Evolutionary conservation across 1,140 invertebrate genomes (phyloP).

Genomic region (Dendrolimus punctatus): DNA sequence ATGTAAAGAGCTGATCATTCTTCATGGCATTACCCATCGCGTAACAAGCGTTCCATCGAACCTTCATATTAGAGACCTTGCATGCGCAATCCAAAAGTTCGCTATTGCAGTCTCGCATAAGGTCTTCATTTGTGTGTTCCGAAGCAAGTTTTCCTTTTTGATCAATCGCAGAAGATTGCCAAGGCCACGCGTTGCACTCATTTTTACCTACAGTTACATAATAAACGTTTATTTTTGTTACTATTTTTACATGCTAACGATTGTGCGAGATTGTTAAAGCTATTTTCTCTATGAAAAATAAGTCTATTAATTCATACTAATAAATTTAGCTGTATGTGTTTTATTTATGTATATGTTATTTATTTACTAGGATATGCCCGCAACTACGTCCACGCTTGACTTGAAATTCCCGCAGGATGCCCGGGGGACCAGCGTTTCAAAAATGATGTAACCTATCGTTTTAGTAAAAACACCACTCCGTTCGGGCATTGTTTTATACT

Average conservation of each 20-base stretch:
- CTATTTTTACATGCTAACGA: background rate
- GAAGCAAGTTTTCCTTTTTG: conserved; percentile 68
- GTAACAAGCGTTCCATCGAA: conserved; percentile 93
- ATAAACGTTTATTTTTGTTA: conserved; percentile 2
- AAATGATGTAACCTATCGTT: too few species aligned
- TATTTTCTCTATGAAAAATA: too few species aligned
- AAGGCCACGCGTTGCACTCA: conserved; percentile 84
- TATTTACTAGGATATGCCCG: too few species aligned
- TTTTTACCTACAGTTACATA: conserved; percentile 71
- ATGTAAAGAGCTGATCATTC: conserved; percentile 74
- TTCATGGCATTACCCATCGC: conserved; percentile 85
- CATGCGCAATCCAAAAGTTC: conserved; percentile 79
- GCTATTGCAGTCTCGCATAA: conserved; percentile 72
- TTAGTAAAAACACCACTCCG: too few species aligned
- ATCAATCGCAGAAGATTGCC: conserved; percentile 84
- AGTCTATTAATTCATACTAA: too few species aligned
- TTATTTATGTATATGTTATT: too few species aligned
- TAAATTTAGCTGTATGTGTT: too few species aligned
- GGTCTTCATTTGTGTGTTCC: conserved; percentile 52
- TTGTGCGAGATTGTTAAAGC: too few species aligned
- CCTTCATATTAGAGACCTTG: conserved; percentile 84
- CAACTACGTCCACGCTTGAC: too few species aligned
- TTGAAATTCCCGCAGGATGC: too few species aligned
- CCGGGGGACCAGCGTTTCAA: too few species aligned
- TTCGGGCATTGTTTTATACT: too few species aligned